These are phyloP conservation scores for Thunnus maccoyii DNA, from an alignment of 2,113 vertebrate genomes.

Conservation along the genomic window DNA sequence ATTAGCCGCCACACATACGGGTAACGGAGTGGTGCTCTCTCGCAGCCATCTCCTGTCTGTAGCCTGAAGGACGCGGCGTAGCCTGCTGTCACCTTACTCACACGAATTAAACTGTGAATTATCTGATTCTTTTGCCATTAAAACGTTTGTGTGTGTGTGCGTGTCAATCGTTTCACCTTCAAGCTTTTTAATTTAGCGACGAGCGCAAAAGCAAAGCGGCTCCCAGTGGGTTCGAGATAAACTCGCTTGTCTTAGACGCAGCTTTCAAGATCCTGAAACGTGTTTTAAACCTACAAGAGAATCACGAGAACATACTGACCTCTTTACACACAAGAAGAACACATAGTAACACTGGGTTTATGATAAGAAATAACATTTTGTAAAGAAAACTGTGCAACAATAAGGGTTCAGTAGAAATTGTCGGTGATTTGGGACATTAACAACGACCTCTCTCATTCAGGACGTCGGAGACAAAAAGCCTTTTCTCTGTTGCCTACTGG, in stretches of 20 bases:
- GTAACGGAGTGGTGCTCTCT: slow-evolving; percentile 32
- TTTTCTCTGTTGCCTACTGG: slow-evolving; percentile 60
- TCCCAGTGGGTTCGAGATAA: neutral
- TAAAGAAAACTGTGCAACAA: slow-evolving; percentile 28
- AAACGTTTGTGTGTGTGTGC: neutral
- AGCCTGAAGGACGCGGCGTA: neutral
- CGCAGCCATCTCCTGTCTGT: neutral
- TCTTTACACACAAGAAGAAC: slow-evolving; percentile 20
- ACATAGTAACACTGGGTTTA: too few species aligned
- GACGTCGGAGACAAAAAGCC: slow-evolving; percentile 63
- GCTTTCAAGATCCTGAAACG: neutral
- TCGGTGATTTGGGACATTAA: slow-evolving; percentile 50
- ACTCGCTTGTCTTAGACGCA: neutral
- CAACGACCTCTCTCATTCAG: slow-evolving; percentile 46
- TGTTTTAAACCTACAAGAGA: neutral
- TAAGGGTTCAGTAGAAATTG: slow-evolving; percentile 16
- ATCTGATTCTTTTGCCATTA: neutral
- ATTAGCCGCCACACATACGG: slow-evolving; percentile 66
- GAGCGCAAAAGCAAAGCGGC: neutral
- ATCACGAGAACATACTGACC: neutral
- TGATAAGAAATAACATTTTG: slow-evolving; percentile 23
- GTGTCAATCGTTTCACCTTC: neutral
- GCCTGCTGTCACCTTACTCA: neutral
- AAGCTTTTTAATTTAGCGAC: neutral
- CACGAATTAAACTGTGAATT: slow-evolving; percentile 12